Evolutionary conservation across 2,888 invertebrate species (phyloP), one percentile per base, ranked within the genome.

Genomic region (Holacanthella duospinosa): DNA sequence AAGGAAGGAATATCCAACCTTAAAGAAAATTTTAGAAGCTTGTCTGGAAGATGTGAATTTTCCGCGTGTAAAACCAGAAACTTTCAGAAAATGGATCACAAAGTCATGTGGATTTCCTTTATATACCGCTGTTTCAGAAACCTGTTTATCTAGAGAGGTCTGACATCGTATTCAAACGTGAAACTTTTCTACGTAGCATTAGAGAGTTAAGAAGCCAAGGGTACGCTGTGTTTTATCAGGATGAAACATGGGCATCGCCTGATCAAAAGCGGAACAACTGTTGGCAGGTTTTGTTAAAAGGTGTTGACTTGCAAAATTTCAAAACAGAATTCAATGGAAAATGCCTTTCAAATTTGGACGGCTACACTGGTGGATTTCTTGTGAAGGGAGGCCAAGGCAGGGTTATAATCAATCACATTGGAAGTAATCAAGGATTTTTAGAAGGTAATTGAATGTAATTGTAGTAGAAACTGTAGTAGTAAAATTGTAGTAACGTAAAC

Each of bases 251-350:
- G 55, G 55, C 55, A 1, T 55, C 55, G n/a, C 55, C 55, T 3
- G 55, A 25, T 21, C 55, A 55, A 25, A 1, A 19, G 25, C 24
- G 55, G 27, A 55, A 55, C 19, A 9, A 26, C 24, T 3, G 9
- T 26, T 55, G 55, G 55, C 55, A 55, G 25, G 27, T 55, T n/a
- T n/a, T n/a, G n/a, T n/a, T n/a, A n/a, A n/a, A n/a, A 43, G 43
- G 43, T 43, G 43, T 16, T 43, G 43, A 43, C 9, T 43, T 43
- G 16, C 16, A 9, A 43, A 43, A 43, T 43, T 43, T 43, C 43
- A 43, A 43, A 12, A 43, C 16, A 12, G 16, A 12, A 12, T 43
- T 9, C 43, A 16, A 9, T 43, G n/a, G n/a, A n/a, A 12, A 9
- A 43, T 16, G 9, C 43, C 9, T 12, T 43, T 43, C 9, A 43